Conservation (phyloP, 2,797 vertebrate genomes). For the Gymnopithys bicolor region DNA sequence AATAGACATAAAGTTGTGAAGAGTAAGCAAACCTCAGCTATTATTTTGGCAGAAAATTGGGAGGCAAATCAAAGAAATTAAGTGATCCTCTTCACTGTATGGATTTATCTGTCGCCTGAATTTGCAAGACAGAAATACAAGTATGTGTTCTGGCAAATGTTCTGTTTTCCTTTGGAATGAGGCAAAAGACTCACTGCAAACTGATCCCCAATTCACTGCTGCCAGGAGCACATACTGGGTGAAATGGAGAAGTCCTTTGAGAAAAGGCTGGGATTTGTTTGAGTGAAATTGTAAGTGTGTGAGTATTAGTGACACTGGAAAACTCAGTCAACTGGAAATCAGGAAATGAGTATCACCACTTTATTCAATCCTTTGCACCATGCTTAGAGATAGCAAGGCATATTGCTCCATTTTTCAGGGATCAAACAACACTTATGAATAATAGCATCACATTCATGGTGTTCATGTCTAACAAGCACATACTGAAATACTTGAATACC, state of each 20-base stretch:
- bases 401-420: not conserved
- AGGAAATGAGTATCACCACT: not conserved
- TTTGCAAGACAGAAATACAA: slow-evolving; percentile 52
- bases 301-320: not conserved
- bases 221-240: not conserved
- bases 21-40: not conserved
- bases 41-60: slow-evolving; percentile 28
- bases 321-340: slow-evolving; percentile 8
- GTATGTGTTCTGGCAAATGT: slow-evolving; percentile 29
- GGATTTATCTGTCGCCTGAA: slow-evolving; percentile 33
- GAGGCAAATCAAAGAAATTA: slow-evolving; percentile 19
- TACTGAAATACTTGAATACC: not conserved
- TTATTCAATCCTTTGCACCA: not conserved
- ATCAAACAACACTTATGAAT: not conserved
- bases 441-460: not conserved
- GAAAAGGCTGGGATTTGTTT: not conserved
- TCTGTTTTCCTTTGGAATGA: slow-evolving; percentile 34
- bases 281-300: not conserved
- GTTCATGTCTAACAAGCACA: not conserved
- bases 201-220: not conserved
- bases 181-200: not conserved
- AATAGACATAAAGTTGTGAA: not conserved
- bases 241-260: not conserved
- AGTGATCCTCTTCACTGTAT: not conserved
- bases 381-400: not conserved